Base-by-base conservation (phyloP, 2,113 vertebrate genomes). In the Sorex araneus region DNA sequence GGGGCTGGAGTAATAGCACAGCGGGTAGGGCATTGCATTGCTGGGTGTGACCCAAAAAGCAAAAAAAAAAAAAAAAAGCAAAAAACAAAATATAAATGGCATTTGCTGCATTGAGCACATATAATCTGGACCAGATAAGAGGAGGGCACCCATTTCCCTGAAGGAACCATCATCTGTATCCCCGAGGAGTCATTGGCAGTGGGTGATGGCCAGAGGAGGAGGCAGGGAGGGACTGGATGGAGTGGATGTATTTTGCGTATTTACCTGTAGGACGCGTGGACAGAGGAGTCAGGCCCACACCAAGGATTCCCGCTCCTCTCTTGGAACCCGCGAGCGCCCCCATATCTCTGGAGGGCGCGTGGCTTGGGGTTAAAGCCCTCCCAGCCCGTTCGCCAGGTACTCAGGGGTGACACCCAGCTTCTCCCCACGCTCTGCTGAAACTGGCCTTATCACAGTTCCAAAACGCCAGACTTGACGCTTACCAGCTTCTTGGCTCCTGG, bases 61-160 rank as follows among this genome's bases (percentile, higher is more conserved):
- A 40, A 7, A 40, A 40, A 40, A 40, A 7, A 40, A 40, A 40
- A 40, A 40, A 7, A 40, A 40, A 40, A 40, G 40, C n/a, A 40
- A 40, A 40, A 40, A 40, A 40, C n/a, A n/a, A n/a, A n/a, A n/a
- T n/a, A n/a, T n/a, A n/a, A n/a, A n/a, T n/a, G n/a, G n/a, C 25
- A 66, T 70, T 87, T 95, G 77, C 66, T 81, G 63, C 89, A 71
- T 84, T 60, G 57, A 77, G 45, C 47, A 76, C 64, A 93, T 50
- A 34, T 79, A 80, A 91, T 67, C 6, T 92, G 45, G 25, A 32
- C n/a, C 87, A 40, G 63, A n/a, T 89, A 80, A 81, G 69, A 81
- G 30, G 85, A 89, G 87, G 50, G 86, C 88, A 70, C 82, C 16
- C 12, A 60, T 92, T 87, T 85, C 89, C 89, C 89, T 40, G 63